A percentile compares a stretch with the other conserved stretches of the same genome.
These are phyloP conservation scores for Oreochromis aureus DNA, from an alignment of 2,113 vertebrate genomes.

Conservation along the genomic window DNA sequence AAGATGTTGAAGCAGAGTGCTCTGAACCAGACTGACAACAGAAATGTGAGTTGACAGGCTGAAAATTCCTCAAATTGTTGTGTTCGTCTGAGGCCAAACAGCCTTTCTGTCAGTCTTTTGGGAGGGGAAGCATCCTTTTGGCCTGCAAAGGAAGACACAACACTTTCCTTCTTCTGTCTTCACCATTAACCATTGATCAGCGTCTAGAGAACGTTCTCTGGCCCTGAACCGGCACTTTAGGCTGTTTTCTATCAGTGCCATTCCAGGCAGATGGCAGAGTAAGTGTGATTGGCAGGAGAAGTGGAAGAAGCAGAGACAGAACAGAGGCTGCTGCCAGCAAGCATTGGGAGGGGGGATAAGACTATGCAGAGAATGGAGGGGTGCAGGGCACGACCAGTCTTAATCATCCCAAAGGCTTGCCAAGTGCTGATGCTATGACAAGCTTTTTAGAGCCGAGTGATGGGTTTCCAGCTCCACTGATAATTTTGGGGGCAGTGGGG, in stretches of 20 bases:
- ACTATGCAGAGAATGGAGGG: not conserved
- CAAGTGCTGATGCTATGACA: constrained; percentile 36
- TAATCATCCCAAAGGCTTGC: constrained; percentile 49
- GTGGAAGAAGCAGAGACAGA: constrained; percentile 14
- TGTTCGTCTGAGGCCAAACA: not conserved
- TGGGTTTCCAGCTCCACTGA: not conserved
- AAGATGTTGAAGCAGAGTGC: not conserved
- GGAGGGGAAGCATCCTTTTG: not conserved
- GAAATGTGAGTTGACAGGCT: not conserved
- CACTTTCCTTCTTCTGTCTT: not conserved
- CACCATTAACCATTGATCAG: constrained; percentile 29
- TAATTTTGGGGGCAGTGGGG: not conserved
- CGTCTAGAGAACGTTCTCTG: constrained; percentile 9
- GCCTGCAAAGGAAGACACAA: not conserved
- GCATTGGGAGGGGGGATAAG: not conserved
- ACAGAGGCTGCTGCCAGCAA: constrained; percentile 40
- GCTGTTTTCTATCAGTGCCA: constrained; percentile 55
- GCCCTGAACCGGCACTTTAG: constrained; percentile 38
- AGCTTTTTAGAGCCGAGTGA: not conserved
- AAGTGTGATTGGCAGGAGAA: constrained; percentile 55
- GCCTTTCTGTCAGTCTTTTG: not conserved
- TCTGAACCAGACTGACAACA: not conserved
- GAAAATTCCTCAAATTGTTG: constrained; percentile 35
- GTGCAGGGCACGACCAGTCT: constrained; percentile 27
- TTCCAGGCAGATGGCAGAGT: constrained; percentile 53